These are phyloP conservation scores for Craseonycteris thonglongyai DNA, from an alignment of 2,113 vertebrate species.

Conservation along the genomic window DNA sequence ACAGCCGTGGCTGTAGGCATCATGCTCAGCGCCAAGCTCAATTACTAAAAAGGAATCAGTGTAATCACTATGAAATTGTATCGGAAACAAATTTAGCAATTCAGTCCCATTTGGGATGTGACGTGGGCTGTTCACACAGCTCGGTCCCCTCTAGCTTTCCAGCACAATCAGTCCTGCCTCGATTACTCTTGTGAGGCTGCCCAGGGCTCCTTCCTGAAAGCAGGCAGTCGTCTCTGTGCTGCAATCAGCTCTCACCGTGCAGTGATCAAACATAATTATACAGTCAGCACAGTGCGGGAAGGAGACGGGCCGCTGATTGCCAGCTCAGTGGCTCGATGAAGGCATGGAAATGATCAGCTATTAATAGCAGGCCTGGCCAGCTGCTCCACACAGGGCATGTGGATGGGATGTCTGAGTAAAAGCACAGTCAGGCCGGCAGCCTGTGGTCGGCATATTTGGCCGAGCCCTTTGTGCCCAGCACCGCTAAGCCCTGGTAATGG, in stretches of 20 bases:
- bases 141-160: not conserved
- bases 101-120: not conserved
- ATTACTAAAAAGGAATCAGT: not conserved
- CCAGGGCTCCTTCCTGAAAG: not conserved
- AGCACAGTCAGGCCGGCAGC: not conserved
- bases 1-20: not conserved
- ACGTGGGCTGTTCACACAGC: not conserved
- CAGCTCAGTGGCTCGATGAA: not conserved
- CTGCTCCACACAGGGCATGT: not conserved
- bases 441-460: not conserved
- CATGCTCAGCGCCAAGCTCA: not conserved
- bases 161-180: conserved; percentile 49
- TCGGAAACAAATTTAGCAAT: conserved; percentile 52
- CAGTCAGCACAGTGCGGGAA: not conserved
- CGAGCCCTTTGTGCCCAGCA: not conserved
- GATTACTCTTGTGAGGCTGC: conserved; percentile 23
- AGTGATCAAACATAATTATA: conserved; percentile 37
- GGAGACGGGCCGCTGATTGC: conserved; percentile 22
- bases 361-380: not conserved
- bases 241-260: not conserved
- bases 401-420: not conserved
- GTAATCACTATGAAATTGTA: conserved; percentile 50
- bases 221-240: not conserved
- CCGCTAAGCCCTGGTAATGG: not conserved
- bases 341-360: not conserved